Evolutionary conservation across 1,140 invertebrate genomes (phyloP).

Genomic region (Pseudachorutes palmiensis): DNA sequence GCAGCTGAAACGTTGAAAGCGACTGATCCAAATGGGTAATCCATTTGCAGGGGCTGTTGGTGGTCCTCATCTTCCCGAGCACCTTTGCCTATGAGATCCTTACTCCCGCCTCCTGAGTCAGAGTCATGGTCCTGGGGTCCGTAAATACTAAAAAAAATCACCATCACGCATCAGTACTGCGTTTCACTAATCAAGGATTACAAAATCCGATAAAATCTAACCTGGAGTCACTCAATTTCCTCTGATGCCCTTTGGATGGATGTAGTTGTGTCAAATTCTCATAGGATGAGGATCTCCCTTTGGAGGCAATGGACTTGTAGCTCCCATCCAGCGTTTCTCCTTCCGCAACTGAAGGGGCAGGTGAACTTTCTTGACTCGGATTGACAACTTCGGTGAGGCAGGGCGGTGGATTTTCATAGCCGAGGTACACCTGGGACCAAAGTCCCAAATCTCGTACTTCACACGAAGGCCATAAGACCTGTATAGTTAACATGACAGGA

Average conservation of each 20-base stretch:
- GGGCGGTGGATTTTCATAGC: constrained; percentile 39
- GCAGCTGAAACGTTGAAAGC: too few species aligned
- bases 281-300: constrained; percentile 22
- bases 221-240: constrained; percentile 29
- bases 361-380: constrained; percentile 31
- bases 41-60: too few species aligned
- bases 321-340: constrained; percentile 19
- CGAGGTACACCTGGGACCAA: constrained; percentile 78
- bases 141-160: not conserved
- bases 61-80: not conserved
- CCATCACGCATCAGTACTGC: too few species aligned
- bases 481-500: not conserved
- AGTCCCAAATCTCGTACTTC: constrained; percentile 70
- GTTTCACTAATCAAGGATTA: not conserved
- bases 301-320: constrained; percentile 13
- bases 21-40: too few species aligned
- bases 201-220: not conserved
- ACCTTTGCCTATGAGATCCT: not conserved
- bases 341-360: constrained; percentile 36
- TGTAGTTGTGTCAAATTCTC: constrained; percentile 23
- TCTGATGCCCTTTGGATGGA: constrained; percentile 15
- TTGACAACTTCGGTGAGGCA: constrained; percentile 26
- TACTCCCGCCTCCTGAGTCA: not conserved
- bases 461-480: constrained; percentile 78
- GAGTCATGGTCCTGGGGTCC: not conserved